A percentile compares a stretch with the other conserved stretches of the same genome.
Evolutionary conservation across 2,113 vertebrate genomes (phyloP).

Genomic region (Limanda limanda): DNA sequence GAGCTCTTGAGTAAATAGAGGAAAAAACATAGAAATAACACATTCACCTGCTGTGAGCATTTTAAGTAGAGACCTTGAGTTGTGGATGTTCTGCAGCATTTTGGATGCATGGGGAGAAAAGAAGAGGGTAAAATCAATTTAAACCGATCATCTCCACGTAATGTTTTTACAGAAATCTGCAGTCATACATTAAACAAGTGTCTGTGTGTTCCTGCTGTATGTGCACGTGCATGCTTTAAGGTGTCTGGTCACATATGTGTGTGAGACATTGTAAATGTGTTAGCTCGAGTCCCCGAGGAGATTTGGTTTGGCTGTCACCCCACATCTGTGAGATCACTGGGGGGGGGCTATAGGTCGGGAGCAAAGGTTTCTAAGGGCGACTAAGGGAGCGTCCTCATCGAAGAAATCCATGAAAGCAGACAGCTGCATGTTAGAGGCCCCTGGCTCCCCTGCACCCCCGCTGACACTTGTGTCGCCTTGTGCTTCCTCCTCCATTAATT

Average conservation of each 20-base stretch:
- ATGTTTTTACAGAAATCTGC: no score
- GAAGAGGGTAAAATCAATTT: no score
- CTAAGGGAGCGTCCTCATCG: constrained; percentile 16
- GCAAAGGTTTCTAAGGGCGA: constrained; percentile 27
- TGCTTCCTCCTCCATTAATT: constrained; percentile 68
- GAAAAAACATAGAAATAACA: no score
- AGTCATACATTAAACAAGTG: neutral
- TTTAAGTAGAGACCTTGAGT: no score
- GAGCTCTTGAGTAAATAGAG: no score
- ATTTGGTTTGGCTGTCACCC: constrained; percentile 30
- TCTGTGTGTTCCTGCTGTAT: neutral
- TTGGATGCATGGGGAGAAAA: no score
- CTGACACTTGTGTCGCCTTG: constrained; percentile 53
- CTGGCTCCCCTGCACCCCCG: constrained; percentile 39
- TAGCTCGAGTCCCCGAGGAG: constrained; percentile 2
- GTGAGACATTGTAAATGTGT: constrained; percentile 25
- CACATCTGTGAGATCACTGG: constrained; percentile 27
- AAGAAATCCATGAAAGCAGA: constrained; percentile 60
- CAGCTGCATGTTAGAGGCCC: constrained; percentile 67
- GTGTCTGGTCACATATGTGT: neutral
- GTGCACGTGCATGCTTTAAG: neutral
- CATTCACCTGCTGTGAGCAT: no score
- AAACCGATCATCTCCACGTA: no score
- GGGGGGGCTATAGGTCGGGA: constrained; percentile 5
- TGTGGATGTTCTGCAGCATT: no score